phyloP scores from a whole-genome alignment of 2,797 vertebrate species.

The Numenius phaeopus region DNA sequence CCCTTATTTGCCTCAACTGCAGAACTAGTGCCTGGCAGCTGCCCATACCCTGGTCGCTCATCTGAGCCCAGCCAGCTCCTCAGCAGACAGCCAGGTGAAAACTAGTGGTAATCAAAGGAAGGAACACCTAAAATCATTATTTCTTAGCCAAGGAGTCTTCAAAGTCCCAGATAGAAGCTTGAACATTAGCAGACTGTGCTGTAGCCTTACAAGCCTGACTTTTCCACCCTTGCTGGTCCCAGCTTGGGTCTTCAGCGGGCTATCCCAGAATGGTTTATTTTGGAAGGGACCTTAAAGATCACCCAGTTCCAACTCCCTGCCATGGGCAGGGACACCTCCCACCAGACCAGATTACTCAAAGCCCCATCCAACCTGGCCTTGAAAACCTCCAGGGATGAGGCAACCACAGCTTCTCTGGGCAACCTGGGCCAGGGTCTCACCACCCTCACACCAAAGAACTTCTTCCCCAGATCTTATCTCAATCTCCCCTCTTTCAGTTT shows the following conservation, averaged over 20 bases:
- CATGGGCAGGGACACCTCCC: too few relatives aligned
- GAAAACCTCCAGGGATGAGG: too few relatives aligned
- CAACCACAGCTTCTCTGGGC: too few relatives aligned
- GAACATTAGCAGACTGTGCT: neutral
- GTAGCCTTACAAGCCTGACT: neutral
- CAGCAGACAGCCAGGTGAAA: neutral
- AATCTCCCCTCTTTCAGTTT: too few relatives aligned
- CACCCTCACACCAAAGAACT: too few relatives aligned
- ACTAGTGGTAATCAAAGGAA: neutral
- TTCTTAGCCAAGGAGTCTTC: neutral
- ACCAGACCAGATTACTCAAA: too few relatives aligned
- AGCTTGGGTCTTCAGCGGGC: neutral
- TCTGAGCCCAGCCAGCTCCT: neutral
- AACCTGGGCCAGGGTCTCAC: too few relatives aligned
- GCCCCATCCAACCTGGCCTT: too few relatives aligned
- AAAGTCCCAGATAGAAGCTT: neutral
- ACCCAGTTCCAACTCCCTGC: too few relatives aligned
- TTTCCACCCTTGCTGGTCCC: neutral
- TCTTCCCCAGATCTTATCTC: too few relatives aligned
- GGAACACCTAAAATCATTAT: accelerated
- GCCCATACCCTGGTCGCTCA: neutral
- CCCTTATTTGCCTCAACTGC: neutral
- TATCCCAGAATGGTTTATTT: neutral
- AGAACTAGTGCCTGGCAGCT: neutral
- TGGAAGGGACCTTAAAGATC: too few relatives aligned